A percentile compares a stretch with the other conserved stretches of the same genome.
phyloP scores from a whole-genome alignment of 2,888 invertebrate species.

The Aphodius sticticus region DNA sequence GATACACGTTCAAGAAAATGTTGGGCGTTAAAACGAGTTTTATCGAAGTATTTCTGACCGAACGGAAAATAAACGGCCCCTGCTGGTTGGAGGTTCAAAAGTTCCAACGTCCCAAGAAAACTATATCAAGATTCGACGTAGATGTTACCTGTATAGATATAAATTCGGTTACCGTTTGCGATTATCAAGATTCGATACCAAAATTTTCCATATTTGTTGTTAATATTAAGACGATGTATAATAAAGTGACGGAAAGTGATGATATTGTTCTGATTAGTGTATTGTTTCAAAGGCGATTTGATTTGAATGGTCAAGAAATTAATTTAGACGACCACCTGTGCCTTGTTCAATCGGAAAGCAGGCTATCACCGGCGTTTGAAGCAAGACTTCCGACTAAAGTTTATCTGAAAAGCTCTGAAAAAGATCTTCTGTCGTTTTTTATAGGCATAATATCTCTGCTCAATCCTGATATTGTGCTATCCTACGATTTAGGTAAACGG shows the following conservation, averaged over 20 bases:
- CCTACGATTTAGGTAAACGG: background rate
- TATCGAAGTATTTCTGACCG: background rate
- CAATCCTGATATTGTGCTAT: background rate
- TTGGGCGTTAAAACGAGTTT: background rate
- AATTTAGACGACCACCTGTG: background rate
- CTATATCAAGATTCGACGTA: background rate
- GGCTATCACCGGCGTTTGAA: no score
- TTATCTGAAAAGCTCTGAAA: no score
- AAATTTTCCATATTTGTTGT: background rate
- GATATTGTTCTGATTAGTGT: background rate
- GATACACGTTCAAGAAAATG: background rate
- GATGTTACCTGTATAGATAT: background rate
- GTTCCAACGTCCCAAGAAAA: background rate
- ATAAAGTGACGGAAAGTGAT: background rate
- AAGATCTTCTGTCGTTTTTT: no score
- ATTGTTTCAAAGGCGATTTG: background rate
- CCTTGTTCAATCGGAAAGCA: background rate
- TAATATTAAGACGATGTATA: background rate
- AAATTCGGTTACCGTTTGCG: background rate
- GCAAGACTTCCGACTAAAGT: no score
- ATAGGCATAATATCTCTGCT: background rate
- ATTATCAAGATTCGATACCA: background rate
- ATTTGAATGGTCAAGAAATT: background rate
- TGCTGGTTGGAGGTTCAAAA: slow-evolving; percentile 9
- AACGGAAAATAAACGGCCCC: background rate